Conservation (phyloP, 1,140 invertebrate species). For the Tribolium madens region DNA sequence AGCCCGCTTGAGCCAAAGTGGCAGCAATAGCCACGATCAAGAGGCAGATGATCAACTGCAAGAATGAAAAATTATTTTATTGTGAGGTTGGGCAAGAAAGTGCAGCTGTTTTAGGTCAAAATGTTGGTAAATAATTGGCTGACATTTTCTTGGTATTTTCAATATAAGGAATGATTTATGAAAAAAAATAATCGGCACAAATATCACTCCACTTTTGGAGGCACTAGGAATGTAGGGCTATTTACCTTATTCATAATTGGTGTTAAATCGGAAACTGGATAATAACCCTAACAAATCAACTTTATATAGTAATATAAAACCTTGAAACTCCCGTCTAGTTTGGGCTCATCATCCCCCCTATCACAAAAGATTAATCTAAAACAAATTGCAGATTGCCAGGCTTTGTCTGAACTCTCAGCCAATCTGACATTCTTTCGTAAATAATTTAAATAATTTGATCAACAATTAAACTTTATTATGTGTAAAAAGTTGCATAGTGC, state of each 20-base stretch:
- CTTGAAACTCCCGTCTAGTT: slow-evolving; percentile 32
- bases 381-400: slow-evolving; percentile 3
- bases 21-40: slow-evolving; percentile 8
- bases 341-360: slow-evolving; percentile 24
- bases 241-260: slow-evolving; percentile 28
- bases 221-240: background rate
- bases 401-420: slow-evolving; percentile 12
- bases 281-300: slow-evolving; percentile 3
- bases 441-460: background rate
- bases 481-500: background rate
- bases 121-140: slow-evolving; percentile 24
- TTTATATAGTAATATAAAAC: slow-evolving; percentile 36
- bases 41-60: slow-evolving; percentile 4
- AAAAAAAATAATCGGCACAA: slow-evolving; percentile 3
- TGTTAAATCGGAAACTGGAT: slow-evolving; percentile 20
- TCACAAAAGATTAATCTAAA: slow-evolving; percentile 16
- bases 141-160: slow-evolving; percentile 31
- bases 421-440: slow-evolving; percentile 8
- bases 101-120: slow-evolving; percentile 22
- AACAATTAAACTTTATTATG: background rate
- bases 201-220: slow-evolving; percentile 5
- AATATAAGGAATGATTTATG: slow-evolving; percentile 6
- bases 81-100: slow-evolving; percentile 10
- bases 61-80: background rate
- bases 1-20: slow-evolving; percentile 38